Base-by-base conservation (phyloP, 2,797 vertebrate species). In the Hephaestus fuliginosus region DNA sequence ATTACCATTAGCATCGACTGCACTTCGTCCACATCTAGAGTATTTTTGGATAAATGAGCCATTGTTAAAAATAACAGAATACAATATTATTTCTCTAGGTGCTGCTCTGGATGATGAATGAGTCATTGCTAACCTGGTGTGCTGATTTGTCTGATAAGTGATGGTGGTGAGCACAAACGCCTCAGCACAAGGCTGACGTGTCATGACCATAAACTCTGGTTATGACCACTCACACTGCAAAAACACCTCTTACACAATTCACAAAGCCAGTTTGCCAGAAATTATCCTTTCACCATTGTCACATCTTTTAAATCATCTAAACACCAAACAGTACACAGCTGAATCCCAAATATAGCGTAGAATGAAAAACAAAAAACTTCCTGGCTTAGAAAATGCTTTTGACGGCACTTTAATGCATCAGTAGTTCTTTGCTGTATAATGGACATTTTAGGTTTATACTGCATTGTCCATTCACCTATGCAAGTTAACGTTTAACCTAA, bases 401-500 rank as follows among this genome's bases (percentile, higher is more conserved):
- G 53, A 8, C 12, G 25, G 36, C 7, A 0, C 7, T 43, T 68
- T 30, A 66, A 81, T 0, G 7, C 71, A 48, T 74, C 76, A 55
- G 57, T 39, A 25, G 49, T 53, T 71, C 1, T 28, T 64, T 63
- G 30, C 43, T 48, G n/a, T 63, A 36, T 60, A 84, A 72, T n/a
- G 11, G 46, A 63, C 15, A 49, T 58, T 58, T 49, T 11, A 76
- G 13, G 60, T 69, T 69, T 58, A 57, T 18, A n/a, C 17, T 22
- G n/a, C 15, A 4, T 4, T 51, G 5, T 58, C 41, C 5, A 28
- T 51, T 72, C 43, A 70, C 53, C 33, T 66, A 12, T 20, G 1
- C 1, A 1, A 76, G 82, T 87, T 89, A 89, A 86, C 87, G 7
- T 84, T 88, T 87, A 82, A 87, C 84, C 36, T 53, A 56, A 80